Evolutionary conservation across 2,113 vertebrate species (phyloP), one percentile per base, ranked within the genome.

Genomic region (Hippopotamus amphibius): DNA sequence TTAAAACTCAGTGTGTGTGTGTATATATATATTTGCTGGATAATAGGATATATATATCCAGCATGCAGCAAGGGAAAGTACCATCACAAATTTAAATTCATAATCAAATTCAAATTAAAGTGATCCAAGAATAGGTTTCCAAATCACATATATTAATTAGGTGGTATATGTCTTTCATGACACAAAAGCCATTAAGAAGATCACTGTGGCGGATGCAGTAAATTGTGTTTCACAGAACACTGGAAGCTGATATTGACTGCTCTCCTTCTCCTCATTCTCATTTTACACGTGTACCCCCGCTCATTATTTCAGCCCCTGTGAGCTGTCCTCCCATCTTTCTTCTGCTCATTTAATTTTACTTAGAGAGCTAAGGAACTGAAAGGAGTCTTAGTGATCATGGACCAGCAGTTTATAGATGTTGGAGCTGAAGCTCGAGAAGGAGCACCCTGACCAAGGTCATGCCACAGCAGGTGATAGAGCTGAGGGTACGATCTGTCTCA

Each of bases 61-160:
- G 24, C 46, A 90, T 84, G 74, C 5, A 76, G 41, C 43, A 89
- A 33, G 24, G 24, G 50, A 81, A 92, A 33, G 26, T 76, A 92
- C 6, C 30, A 57, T 26, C 8, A 1, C 93, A 95, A 83, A 92
- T 92, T 95, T 87, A 83, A 96, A 84, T 96, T 80, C 17, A 55
- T 90, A 89, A 81, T 83, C 80, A 88, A 84, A 81, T 90, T 97
- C 59, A 90, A 71, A 95, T 85, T 91, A 79, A 26, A 87, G 30
- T 85, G 94, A 55, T 92, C 68, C 79, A 92, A 95, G 72, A 86
- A 65, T 50, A 83, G 21, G 17, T 90, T 96, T 95, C 69, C 24
- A 87, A 57, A 61, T 84, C 55, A 53, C 50, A 30, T 48, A 1
- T 48, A 19, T 91, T 88, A 91, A 88, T 83, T 48, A 88, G 33